Base-by-base conservation (phyloP, 1,140 invertebrate species). In the Platyura marginata region DNA sequence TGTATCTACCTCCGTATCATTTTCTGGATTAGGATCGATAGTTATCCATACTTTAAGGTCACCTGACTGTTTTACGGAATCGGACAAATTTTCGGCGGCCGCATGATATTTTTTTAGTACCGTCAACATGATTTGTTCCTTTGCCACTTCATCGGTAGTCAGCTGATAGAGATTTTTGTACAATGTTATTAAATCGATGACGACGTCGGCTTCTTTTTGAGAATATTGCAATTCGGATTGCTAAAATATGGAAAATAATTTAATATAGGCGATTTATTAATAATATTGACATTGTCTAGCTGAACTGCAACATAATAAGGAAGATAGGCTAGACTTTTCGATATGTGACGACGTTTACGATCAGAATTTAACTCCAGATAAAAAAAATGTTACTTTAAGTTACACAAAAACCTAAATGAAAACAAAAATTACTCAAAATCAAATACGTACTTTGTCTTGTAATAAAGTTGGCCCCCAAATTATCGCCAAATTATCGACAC, bases 381-480 rank as follows among this genome's bases (percentile, higher is more conserved):
- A n/a, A n/a, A n/a, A n/a, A n/a, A n/a, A n/a, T n/a, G n/a, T n/a
- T n/a, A n/a, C n/a, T n/a, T n/a, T n/a, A n/a, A n/a, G n/a, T n/a
- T n/a, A n/a, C n/a, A n/a, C n/a, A n/a, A n/a, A n/a, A n/a, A n/a
- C n/a, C n/a, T n/a, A n/a, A n/a, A n/a, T n/a, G n/a, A n/a, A n/a
- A n/a, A n/a, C n/a, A n/a, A n/a, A n/a, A n/a, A n/a, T n/a, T n/a
- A n/a, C n/a, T n/a, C n/a, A n/a, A n/a, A n/a, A n/a, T n/a, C n/a
- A n/a, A n/a, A n/a, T 49, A 62, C 59, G 45, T 48, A 72, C 71
- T 34, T 78, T 74, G 3, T 74, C 69, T 45, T 80, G 79, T 71
- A 88, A 75, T 35, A 88, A 60, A 3, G 81, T 86, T 2, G 84
- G 83, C 1, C 81, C 82, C 81, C 83, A 88, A 33, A 88, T 75